Evolutionary conservation across 1,140 invertebrate genomes (phyloP), one percentile per base, ranked within the genome.

Genomic region (Drosophila suzukii): DNA sequence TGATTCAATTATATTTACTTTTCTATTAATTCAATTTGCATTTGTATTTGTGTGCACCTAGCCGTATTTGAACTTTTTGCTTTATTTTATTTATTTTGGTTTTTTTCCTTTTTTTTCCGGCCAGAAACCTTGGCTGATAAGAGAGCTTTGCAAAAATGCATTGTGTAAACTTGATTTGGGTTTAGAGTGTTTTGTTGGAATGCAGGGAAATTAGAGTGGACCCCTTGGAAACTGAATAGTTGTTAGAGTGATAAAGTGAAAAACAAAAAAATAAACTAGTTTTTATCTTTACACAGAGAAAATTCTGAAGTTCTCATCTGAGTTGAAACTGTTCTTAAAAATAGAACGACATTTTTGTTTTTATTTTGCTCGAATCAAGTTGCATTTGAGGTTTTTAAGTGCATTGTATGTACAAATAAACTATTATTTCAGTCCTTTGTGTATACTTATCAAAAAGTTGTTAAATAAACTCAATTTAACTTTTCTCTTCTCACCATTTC

Each of bases 1-100:
- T 75, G 39, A 49, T 62, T 57, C 47, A 77, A 50, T 76, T 54
- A 60, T 53, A 53, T 70, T 71, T 71, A 49, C 67, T 46, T 57
- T 71, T 34, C n/a, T 32, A 53, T 51, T 47, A 71, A 70, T 71
- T 70, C 10, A 24, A 70, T 57, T 57, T 44, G 2, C 6, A 46
- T 46, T 1, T 20, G 20, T 20, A 8, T 43, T 7, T 43, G 15
- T 46, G 10, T 20, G 20, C 20, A 20, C 20, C 20, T 20, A 43
- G 6, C 20, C 50, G n/a, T 17, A 20, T 36, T 53, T 32, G 36
- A 12, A 54, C 17, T 36, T 39, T 56, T 71, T 54, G 20, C 34
- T 47, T 20, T 24, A 20, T 46, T 61, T 62, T 54, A 41, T 74
- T 34, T 55, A 5, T n/a, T 54, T 15, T 27, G 20, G 6, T 38